A percentile compares a stretch with the other conserved stretches of the same genome.
Evolutionary conservation across 1,140 invertebrate species (phyloP).

Genomic region (Penaeus japonicus): DNA sequence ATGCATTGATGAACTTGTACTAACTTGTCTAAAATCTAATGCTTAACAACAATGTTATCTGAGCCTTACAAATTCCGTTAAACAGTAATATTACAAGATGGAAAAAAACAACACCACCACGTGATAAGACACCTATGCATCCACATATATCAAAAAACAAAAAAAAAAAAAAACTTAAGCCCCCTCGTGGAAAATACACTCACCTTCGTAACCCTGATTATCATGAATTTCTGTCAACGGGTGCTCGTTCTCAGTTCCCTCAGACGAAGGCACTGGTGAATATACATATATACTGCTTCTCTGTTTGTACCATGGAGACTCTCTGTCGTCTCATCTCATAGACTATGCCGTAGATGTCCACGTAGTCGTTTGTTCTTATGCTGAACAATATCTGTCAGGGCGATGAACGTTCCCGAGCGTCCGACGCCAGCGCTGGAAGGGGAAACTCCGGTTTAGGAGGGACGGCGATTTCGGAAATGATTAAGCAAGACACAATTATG

Average conservation of each 20-base stretch:
- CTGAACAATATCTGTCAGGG: constrained; percentile 80
- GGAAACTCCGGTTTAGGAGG: no score
- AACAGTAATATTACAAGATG: no score
- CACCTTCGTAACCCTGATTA: constrained; percentile 93
- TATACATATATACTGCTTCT: constrained; percentile 63
- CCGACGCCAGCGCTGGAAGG: constrained; percentile 78
- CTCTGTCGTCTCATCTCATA: constrained; percentile 95
- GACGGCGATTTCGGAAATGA: no score
- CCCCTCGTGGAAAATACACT: neutral
- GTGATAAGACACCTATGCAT: neutral
- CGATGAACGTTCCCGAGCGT: constrained; percentile 92
- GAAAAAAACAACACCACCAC: no score
- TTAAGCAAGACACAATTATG: no score
- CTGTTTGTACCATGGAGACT: constrained; percentile 93
- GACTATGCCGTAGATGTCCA: constrained; percentile 97
- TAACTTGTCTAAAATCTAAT: no score
- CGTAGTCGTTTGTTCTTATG: constrained; percentile 71
- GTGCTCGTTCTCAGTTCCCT: constrained; percentile 82
- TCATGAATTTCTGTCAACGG: constrained; percentile 77
- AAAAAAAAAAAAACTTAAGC: no score
- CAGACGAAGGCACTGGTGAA: constrained; percentile 82
- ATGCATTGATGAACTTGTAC: no score
- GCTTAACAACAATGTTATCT: no score
- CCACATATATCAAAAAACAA: neutral
- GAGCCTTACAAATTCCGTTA: no score